A percentile compares a stretch with the other conserved stretches of the same genome.
Evolutionary conservation across 2,113 vertebrate species (phyloP).

Genomic region (Suncus etruscus): DNA sequence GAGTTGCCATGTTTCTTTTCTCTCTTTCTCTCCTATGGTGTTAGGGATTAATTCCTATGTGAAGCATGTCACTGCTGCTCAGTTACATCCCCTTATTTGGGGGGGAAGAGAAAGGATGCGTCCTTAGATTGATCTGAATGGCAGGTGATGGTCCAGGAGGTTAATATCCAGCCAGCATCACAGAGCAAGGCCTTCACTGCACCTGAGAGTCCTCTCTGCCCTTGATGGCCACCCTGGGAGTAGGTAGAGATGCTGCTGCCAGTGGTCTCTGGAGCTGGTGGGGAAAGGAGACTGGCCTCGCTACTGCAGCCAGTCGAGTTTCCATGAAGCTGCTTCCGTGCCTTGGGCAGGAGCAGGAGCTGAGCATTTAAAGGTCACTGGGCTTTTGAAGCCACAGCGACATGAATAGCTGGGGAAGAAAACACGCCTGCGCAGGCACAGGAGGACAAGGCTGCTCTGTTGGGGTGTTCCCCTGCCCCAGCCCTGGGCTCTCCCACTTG

Average conservation of each 20-base stretch:
- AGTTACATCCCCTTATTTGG: too few species aligned
- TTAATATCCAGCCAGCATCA: neutral
- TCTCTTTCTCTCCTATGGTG: too few species aligned
- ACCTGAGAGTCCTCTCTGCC: neutral
- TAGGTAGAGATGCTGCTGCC: conserved; percentile 62
- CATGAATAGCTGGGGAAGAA: conserved; percentile 84
- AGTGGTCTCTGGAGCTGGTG: neutral
- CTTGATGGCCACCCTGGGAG: neutral
- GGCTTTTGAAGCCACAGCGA: conserved; percentile 81
- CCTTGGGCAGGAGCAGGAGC: conserved; percentile 78
- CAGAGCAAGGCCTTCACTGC: neutral
- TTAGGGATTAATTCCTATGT: too few species aligned
- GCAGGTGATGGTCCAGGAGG: conserved; percentile 5
- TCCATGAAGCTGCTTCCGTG: conserved; percentile 78
- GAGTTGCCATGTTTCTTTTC: too few species aligned
- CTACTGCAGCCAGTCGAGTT: conserved; percentile 69
- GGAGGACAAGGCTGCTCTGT: conserved; percentile 80
- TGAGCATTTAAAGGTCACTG: conserved; percentile 82
- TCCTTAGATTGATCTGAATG: neutral
- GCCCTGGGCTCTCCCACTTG: neutral
- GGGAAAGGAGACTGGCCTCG: conserved; percentile 60
- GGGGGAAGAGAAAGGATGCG: neutral
- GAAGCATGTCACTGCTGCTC: too few species aligned
- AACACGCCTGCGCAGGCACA: conserved; percentile 74
- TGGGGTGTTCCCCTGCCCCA: neutral